Evolutionary conservation across 2,888 invertebrate species (phyloP).

Genomic region (Thecophora atra): DNA sequence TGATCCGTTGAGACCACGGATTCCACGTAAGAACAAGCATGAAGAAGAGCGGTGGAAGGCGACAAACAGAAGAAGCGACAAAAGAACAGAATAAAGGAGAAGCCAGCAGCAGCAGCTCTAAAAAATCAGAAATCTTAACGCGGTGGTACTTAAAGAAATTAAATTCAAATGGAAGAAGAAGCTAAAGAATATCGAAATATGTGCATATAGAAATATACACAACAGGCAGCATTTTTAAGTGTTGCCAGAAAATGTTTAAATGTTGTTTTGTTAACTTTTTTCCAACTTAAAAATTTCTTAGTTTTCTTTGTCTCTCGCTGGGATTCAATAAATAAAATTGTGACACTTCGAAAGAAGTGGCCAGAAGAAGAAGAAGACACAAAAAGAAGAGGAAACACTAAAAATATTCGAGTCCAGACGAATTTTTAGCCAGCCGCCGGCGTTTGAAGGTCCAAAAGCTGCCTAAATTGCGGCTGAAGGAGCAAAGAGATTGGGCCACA

Average conservation of each 20-base stretch:
- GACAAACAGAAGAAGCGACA: neutral
- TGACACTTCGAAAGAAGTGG: constrained; percentile 20
- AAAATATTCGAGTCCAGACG: constrained; percentile 22
- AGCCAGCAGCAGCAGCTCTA: neutral
- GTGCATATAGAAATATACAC: neutral
- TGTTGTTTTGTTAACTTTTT: neutral
- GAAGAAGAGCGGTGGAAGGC: neutral
- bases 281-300: constrained; percentile 29
- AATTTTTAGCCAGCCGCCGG: constrained; percentile 8
- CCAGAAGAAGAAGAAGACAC: neutral
- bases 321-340: constrained; percentile 36
- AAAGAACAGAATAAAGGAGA: neutral
- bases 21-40: neutral
- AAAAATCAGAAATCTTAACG: neutral
- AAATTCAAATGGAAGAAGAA: constrained; percentile 4
- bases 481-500: neutral
- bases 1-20: constrained; percentile 27
- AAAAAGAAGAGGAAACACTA: neutral
- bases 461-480: neutral
- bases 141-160: constrained; percentile 31
- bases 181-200: too few species aligned
- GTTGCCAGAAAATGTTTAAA: constrained; percentile 13
- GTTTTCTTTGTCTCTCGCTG: constrained; percentile 18
- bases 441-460: neutral
- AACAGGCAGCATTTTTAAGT: constrained; percentile 15